Base-by-base conservation (phyloP, 2,113 vertebrate species). In the Lagopus muta region DNA sequence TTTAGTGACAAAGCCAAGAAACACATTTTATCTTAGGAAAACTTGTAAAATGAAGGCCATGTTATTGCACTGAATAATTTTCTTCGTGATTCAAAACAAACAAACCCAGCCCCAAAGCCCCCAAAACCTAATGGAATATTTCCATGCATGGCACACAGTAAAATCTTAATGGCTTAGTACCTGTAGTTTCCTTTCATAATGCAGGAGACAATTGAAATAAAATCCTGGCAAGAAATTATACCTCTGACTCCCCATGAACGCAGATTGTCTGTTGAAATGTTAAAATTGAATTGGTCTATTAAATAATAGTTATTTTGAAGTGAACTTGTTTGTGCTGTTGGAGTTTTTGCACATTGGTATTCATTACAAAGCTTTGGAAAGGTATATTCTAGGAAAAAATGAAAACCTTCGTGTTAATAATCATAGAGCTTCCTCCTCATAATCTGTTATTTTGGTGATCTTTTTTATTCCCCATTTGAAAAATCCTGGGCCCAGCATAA, bases 211-310 rank as follows among this genome's bases (percentile, higher is more conserved):
- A 62, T 7, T 36, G 60, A 94, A 90, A 86, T 88, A 92, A 95
- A 94, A 81, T 52, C 57, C 82, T 94, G 79, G 70, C 65, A 84
- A 78, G 47, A 72, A 94, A 65, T 95, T 81, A 78, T 72, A 75
- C 57, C 16, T 89, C 87, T 94, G 65, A 77, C 52, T 94, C 76
- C 21, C 69, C 4, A 3, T 34, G 79, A 92, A 57, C 88, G 72
- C 61, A 84, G 79, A 61, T 90, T 89, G 34, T 88, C 76, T 94
- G 88, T 66, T 69, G 60, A 82, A 95, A 93, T 88, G 80, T 88
- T 96, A 88, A 93, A 94, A 90, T 77, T 88, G 61, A 75, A 30
- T 66, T 34, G 6, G 11, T 86, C 85, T 94, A 74, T 90, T 89
- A 90, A 86, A 82, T 93, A 62, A 27, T 86, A 78, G 70, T 65